Conservation (phyloP, 2,113 vertebrate genomes). For the Kryptolebias marmoratus region DNA sequence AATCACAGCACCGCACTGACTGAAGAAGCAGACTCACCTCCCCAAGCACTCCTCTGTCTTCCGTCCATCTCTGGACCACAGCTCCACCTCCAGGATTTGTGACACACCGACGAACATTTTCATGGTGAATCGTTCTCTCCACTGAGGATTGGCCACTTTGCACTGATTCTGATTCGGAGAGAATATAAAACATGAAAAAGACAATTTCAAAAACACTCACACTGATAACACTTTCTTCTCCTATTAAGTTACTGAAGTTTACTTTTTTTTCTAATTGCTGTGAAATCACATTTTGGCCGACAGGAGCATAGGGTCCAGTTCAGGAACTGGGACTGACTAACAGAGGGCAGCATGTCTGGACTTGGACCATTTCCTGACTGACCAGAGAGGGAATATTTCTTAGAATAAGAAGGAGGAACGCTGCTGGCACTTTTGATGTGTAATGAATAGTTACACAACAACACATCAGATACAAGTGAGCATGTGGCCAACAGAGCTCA, state of each 20-base stretch:
- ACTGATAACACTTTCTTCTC: no score
- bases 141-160: constrained; percentile 92
- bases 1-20: no score
- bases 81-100: constrained; percentile 89
- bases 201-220: neutral
- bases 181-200: neutral
- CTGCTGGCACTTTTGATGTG: neutral
- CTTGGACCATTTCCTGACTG: no score
- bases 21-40: constrained; percentile 81
- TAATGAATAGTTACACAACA: no score
- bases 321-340: no score
- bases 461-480: no score
- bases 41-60: constrained; percentile 86
- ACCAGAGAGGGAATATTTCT: no score
- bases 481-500: no score
- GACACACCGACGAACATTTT: constrained; percentile 89
- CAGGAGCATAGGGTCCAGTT: neutral
- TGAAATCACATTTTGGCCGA: no score
- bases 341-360: no score
- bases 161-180: constrained; percentile 83
- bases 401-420: neutral
- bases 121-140: constrained; percentile 96
- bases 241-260: no score
- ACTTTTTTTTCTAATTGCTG: no score
- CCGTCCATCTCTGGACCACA: constrained; percentile 89